Evolutionary conservation across 2,888 invertebrate genomes (phyloP), one percentile per base, ranked within the genome.

Genomic region (Punctoribates punctum): DNA sequence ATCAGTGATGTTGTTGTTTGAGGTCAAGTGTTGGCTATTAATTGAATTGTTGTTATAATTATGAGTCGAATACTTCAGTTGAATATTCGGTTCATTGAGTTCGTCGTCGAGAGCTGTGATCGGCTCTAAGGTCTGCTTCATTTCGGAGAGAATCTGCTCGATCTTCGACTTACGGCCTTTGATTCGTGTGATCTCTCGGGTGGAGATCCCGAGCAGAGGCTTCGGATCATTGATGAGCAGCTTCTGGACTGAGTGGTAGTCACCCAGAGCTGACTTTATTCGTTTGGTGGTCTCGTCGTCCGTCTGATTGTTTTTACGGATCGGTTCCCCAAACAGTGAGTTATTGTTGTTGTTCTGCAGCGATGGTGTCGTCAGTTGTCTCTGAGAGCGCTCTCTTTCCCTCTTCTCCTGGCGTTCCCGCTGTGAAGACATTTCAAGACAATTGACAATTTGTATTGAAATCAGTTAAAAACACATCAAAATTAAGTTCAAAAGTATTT

Each of bases 271-370:
- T 2, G 60, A 73, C 77, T 79, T 79, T 38, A 80, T 80, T 51
- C 79, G 75, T 54, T 78, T 78, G 5, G 78, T 73, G 51, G 79
- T 80, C 54, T 79, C 80, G 77, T 80, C 80, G 57, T 79, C 80
- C 23, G 75, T 73, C 20, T 17, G 20, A 60, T 27, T 29, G 27
- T 60, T 60, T 42, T 75, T 34, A 13, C 67, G 72, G 3, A 77
- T 73, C 20, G 76, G 77, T 42, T 65, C 77, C 5, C 70, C 74
- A 42, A 77, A 77, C 38, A 74, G 29, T 20, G 72, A 51, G 65
- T 74, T 74, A 57, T 67, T 34, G 17, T 8, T 29, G 17, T 38
- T 42, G 2, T 15, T 60, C 62, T 57, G 17, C 23, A 29, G 23
- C 54, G 34, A 46, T 5, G 54, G 34, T 38, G 48, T 76, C 23